Evolutionary conservation across 2,888 invertebrate genomes (phyloP), one percentile per base, ranked within the genome.

Genomic region (Gymnocheta viridis): DNA sequence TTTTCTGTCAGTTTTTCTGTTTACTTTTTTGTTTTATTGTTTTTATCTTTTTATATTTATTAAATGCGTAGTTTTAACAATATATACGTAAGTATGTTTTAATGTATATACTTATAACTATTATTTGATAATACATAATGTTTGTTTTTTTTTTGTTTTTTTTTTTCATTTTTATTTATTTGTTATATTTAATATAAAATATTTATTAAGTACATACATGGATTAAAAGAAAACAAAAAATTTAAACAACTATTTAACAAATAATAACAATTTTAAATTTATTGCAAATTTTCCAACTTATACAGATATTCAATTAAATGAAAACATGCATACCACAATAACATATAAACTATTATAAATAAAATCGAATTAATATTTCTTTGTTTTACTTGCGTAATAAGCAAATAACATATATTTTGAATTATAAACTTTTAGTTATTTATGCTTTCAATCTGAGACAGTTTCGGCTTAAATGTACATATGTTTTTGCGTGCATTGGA

Each of bases 11-110:
- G 10, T 19, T 58, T 77, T 51, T 7, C n/a, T 32, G 35, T 64
- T 35, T 10, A 38, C n/a, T 62, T 41, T 12, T 72, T 47, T 49
- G 3, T 62, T 38, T 76, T 70, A 64, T 70, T 82, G 66, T 10
- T 58, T 73, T 74, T 32, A 35, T 60, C 58, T 47, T 62, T 67
- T 51, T 47, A 58, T 74, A 47, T 69, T 67, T 84, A 81, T 73
- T 81, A 81, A 80, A 80, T 83, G 84, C 72, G 62, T 81, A 80
- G 69, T 76, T 69, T 44, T 76, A 80, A 76, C 60, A 76, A 60
- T 69, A 56, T 56, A 54, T 44, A 70, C 58, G 49, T 74, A 58
- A 49, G 47, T 64, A 58, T 69, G 56, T 74, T 41, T 66, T 27
- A 38, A 69, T 67, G 17, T 38, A 72, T 56, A 60, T 49, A 47